phyloP scores from a whole-genome alignment of 30 jellyfish, hydroid and myxozoan genomes.

The Chironex yamaguchii region DNA sequence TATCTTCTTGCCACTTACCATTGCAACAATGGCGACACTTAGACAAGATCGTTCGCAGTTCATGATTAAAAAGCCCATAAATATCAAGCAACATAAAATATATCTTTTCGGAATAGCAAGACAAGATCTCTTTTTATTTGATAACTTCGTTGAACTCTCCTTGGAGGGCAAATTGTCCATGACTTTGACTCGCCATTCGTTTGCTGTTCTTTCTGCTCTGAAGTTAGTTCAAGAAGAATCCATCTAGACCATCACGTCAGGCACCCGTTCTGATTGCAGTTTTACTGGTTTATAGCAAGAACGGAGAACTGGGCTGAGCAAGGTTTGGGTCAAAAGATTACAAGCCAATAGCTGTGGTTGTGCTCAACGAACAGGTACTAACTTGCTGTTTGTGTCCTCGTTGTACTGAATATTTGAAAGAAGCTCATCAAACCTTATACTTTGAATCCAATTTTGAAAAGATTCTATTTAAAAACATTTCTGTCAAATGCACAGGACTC shows the following conservation, averaged over 20 bases:
- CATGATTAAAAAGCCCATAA: conserved; percentile 85
- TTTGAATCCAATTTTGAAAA: too few relatives aligned
- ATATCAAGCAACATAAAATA: conserved; percentile 77
- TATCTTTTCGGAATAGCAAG: conserved; percentile 85
- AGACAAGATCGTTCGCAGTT: conserved; percentile 97
- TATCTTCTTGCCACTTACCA: conserved; percentile 80
- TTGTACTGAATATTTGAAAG: too few relatives aligned
- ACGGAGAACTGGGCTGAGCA: not conserved
- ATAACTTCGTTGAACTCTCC: not conserved
- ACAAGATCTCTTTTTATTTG: not conserved
- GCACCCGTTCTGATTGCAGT: not conserved
- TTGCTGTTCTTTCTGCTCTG: not conserved
- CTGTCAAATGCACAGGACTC: too few relatives aligned
- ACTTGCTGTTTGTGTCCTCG: too few relatives aligned
- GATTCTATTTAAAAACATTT: too few relatives aligned
- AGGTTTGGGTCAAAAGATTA: not conserved
- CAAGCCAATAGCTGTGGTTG: not conserved
- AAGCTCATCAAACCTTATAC: too few relatives aligned
- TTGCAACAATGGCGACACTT: conserved; percentile 97
- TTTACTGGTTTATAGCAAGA: not conserved
- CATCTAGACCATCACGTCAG: not conserved
- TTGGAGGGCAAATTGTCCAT: not conserved
- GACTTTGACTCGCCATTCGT: not conserved
- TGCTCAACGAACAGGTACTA: not conserved
- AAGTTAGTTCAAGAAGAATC: not conserved